Conservation (phyloP, 2,888 invertebrate species). For the Oligia latruncula region DNA sequence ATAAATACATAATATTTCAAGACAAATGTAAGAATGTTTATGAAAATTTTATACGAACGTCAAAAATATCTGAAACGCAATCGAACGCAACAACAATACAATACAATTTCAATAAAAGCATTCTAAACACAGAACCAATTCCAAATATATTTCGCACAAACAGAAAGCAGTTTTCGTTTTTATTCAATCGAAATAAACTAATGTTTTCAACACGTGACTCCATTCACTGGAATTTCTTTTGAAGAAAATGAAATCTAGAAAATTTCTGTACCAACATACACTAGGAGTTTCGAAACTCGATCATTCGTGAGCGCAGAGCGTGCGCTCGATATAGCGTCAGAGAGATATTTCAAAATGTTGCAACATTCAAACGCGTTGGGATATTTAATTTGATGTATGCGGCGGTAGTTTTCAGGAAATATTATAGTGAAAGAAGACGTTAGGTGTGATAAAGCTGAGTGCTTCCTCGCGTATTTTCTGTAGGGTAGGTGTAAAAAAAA, state of each 20-base stretch:
- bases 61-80: constrained; percentile 17
- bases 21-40: constrained; percentile 2
- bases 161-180: constrained; percentile 56
- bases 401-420: constrained; percentile 45
- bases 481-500: neutral
- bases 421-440: constrained; percentile 15
- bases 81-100: constrained; percentile 24
- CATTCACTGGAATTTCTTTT: constrained; percentile 56
- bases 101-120: constrained; percentile 48
- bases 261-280: constrained; percentile 29
- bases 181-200: constrained; percentile 64
- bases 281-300: constrained; percentile 49
- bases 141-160: constrained; percentile 43
- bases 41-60: neutral
- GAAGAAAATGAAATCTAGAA: constrained; percentile 60
- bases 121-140: constrained; percentile 46
- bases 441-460: constrained; percentile 11
- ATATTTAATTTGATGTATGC: constrained; percentile 56
- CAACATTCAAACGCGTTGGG: constrained; percentile 45
- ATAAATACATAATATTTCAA: neutral
- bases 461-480: constrained; percentile 4
- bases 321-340: constrained; percentile 35
- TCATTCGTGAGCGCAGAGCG: constrained; percentile 55
- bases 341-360: constrained; percentile 51
- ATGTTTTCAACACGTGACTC: constrained; percentile 64